Base-by-base conservation (phyloP, 1,140 invertebrate genomes). In the Leptinotarsa undecemlineata region DNA sequence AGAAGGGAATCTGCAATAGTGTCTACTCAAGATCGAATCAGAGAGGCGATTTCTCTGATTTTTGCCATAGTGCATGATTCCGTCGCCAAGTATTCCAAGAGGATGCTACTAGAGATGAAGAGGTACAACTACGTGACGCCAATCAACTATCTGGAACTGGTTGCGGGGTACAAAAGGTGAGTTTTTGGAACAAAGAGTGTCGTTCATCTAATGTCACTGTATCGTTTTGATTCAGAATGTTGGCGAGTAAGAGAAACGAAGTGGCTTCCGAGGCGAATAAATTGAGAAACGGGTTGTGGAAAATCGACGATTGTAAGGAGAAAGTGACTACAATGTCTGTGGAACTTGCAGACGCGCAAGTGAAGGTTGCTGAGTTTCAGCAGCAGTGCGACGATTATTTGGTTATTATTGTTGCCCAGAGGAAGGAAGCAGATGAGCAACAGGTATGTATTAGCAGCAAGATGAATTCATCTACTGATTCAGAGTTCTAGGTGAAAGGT, bases 81-180 rank as follows among this genome's bases (percentile, higher is more conserved):
- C 0, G 94, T 95, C 26, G 88, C 88, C 1, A 87, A 90, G 76
- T 91, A 88, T 82, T 93, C 92, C 0, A 84, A 85, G 61, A 88
- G 87, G 80, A 95, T 96, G 94, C 86, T 90, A 63, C 76, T 84
- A 1, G 92, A 95, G 86, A 90, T 95, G 85, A 91, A 92, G 77
- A 85, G 94, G n/a, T 89, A 92, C 80, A 95, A 94, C 85, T 95
- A 96, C 84, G 94, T 95, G 42, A 96, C 94, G 1, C 93, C 94
- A 1, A 92, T 91, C 17, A 95, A 95, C 86, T 96, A 94, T 82
- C 86, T 96, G 42, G 93, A 95, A 81, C 88, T 96, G 3, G 93
- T 95, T 13, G 87, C 90, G 1, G 92, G 93, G 70, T 96, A 95
- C 81, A 95, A 95, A 85, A 88, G 88, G 91, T 95, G 85, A 88